Evolutionary conservation across 2,797 vertebrate species (phyloP), one percentile per base, ranked within the genome.

Genomic region (Ctenosaura bakeri): DNA sequence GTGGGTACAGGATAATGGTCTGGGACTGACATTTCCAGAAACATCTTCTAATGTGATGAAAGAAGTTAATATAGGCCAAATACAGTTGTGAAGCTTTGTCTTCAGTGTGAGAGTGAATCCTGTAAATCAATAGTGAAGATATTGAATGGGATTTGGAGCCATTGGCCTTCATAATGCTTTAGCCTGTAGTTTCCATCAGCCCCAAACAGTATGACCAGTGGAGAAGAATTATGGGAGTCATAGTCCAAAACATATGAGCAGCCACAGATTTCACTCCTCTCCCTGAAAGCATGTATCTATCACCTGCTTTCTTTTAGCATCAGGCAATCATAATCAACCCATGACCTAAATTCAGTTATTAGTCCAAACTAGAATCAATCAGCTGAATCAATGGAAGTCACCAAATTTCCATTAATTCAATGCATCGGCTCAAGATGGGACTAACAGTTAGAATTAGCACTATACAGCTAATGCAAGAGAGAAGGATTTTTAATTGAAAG

Each of bases 1-100:
- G 1, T 46, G 86, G 35, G 42, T 62, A 69, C 2, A 86, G 6
- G 82, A 38, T 14, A 1, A 10, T 85, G 56, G 1, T 64, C 26
- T 62, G 16, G 42, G 42, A 71, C 90, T 24, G 46, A 90, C 52
- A 85, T 1, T n/a, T 62, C 12, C 52, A 77, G 46, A 29, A 0
- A 92, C 89, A 83, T 90, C 1, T 2, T 88, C 83, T 62, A 66
- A 89, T 87, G 9, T 82, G n/a, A 81, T 83, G 42, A 52, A 32
- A 62, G 22, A 12, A 56, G 18, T 74, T 46, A 54, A 2, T 46
- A 22, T 22, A 14, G 32, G 20, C 10, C 6, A 29, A 29, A n/a
- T 64, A 42, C 56, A 64, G 14, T 38, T 10, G 38, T 62, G 6
- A 9, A 12, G 6, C 2, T 62, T 69, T 76, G 52, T 86, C 35